Evolutionary conservation across 2,113 vertebrate species (phyloP), one percentile per base, ranked within the genome.

Genomic region (Cromileptes altivelis): DNA sequence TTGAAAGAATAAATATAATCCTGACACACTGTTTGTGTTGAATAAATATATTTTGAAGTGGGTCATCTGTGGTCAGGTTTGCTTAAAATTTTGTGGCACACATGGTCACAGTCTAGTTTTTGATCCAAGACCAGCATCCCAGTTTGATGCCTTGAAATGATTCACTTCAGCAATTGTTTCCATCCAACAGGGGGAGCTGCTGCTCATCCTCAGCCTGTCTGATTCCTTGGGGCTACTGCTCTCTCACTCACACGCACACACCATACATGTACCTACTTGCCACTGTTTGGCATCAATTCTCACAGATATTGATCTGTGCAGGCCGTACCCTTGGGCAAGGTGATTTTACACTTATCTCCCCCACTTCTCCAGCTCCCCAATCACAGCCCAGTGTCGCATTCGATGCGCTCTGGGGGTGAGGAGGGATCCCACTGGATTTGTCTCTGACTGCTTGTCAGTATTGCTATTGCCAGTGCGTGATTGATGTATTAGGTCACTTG

Each of bases 291-390:
- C 91, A 92, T 89, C 90, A 87, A 85, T 92, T 89, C 87, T 91
- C 84, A 79, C 82, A 68, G 89, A 92, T 94, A 95, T 95, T 82
- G 92, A 94, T 94, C 84, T 86, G 78, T 85, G 82, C 52, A 76
- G 67, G 83, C 77, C 23, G 27, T 94, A 92, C 89, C 92, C 93
- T 93, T 95, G 94, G 84, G 92, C 90, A 94, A 95, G 94, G 94
- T 93, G 93, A 95, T 94, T 93, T 93, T 84, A 89, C 85, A 90
- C 86, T 92, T 86, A 86, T 85, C 85, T 85, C 67, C 47, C 63
- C 61, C 58, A 62, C 80, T 79, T 82, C 81, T 75, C 64, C 52
- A 70, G n/a, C 85, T 78, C 78, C 85, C 70, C 58, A 60, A 70
- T 79, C 67, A 78, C 81, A 81, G 56, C 74, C 60, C 68, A 65